Evolutionary conservation across 2,113 vertebrate species (phyloP), one percentile per base, ranked within the genome.

Genomic region (Urocynchramus pylzowi): DNA sequence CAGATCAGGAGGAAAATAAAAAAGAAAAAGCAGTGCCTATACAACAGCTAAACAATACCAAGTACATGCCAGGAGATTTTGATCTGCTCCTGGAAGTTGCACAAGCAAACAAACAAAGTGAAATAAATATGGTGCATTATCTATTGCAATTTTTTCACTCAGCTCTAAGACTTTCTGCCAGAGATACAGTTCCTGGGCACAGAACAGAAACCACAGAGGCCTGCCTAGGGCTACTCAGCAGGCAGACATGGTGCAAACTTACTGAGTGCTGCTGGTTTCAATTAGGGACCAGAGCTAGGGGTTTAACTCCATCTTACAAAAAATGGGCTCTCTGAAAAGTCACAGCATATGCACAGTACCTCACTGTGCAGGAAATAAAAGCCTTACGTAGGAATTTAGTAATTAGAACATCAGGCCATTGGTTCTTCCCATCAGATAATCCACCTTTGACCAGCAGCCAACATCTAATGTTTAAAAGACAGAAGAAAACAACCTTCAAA

Each of bases 401-500:
- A 92, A 94, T 97, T 89, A 93, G 74, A 65, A 93, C 80, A 88
- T 88, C 60, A 93, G 44, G 82, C 64, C 85, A 69, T 42, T 71
- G 41, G 82, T 78, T 88, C 93, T 75, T 88, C 92, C 85, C 75
- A 92, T 95, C 93, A 95, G 82, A 96, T 93, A 96, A 86, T 74
- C 76, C 30, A 52, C 79, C 71, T 89, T 68, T 92, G 79, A 93
- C 95, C 60, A 93, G 90, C 35, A 82, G 85, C 90, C 90, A 96
- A 88, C 9, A 57, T 28, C 41, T 64, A 10, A 87, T 42, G 69
- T 94, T 93, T 82, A 84, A 86, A 90, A 93, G 83, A 54, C 50
- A 94, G 64, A 93, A 92, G 56, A 92, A 95, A 97, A 84, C 56
- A 94, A 92, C 86, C 83, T 90, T 92, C 92, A 87, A 27, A 96